A percentile compares a stretch with the other conserved stretches of the same genome.
phyloP scores from a whole-genome alignment of 1,140 invertebrate genomes.

The Nephila pilipes region DNA sequence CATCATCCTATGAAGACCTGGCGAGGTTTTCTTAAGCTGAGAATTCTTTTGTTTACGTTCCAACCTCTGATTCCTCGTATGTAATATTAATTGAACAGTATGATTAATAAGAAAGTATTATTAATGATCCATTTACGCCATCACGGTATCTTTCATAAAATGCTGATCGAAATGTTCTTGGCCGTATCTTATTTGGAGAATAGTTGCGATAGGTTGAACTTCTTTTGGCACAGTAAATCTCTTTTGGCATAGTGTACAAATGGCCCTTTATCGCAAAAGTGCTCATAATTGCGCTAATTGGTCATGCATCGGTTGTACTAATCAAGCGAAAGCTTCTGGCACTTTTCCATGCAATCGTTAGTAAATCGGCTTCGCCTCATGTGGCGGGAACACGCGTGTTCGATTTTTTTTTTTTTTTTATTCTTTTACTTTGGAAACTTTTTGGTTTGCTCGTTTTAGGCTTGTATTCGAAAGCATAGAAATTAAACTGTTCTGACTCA shows the following conservation, averaged over 20 bases:
- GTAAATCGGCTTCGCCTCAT: neutral
- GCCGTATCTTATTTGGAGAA: neutral
- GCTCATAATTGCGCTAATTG: conserved; percentile 55
- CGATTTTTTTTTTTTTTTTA: neutral
- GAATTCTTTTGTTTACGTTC: neutral
- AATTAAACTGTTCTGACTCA: neutral
- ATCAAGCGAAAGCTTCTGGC: neutral
- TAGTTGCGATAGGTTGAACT: neutral
- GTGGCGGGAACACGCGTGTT: neutral
- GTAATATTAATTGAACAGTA: too few species aligned
- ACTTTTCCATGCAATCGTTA: neutral
- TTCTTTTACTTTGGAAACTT: neutral
- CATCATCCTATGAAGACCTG: neutral
- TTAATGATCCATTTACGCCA: too few species aligned
- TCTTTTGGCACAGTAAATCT: conserved; percentile 9
- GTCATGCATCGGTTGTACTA: conserved; percentile 11
- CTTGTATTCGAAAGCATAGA: neutral
- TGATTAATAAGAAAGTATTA: too few species aligned
- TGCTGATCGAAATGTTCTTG: neutral
- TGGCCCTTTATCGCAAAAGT: conserved; percentile 34
- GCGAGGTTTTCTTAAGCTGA: neutral
- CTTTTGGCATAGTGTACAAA: neutral
- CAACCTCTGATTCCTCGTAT: too few species aligned
- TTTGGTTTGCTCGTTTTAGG: too few species aligned
- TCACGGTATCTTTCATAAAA: neutral